Conservation (phyloP, 2,797 vertebrate species). For the Margarornis squamiger region DNA sequence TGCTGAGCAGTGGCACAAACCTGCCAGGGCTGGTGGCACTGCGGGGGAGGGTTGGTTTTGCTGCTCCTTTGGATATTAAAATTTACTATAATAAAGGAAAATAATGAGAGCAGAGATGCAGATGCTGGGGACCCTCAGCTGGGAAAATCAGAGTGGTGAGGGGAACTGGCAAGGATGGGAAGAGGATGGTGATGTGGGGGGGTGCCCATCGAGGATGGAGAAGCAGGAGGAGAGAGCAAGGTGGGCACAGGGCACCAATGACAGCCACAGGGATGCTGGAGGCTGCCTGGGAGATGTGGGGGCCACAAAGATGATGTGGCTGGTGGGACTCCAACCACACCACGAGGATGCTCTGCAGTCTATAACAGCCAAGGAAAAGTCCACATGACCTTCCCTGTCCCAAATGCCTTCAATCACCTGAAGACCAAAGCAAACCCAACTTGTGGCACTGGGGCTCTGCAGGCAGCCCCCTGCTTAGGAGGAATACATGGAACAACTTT, state of each 20-base stretch:
- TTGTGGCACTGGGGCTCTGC: neutral
- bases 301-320: neutral
- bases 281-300: neutral
- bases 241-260: neutral
- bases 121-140: neutral
- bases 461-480: neutral
- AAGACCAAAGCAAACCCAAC: neutral
- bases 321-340: neutral
- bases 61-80: neutral
- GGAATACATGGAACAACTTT: rapidly evolving
- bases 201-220: neutral
- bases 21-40: rapidly evolving
- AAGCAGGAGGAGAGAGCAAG: neutral
- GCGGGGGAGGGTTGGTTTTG: no score
- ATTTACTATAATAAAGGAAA: neutral
- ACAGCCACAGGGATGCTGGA: neutral
- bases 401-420: rapidly evolving
- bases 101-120: neutral
- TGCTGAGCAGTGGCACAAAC: neutral
- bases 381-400: neutral
- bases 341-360: neutral
- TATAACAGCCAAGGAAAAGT: rapidly evolving
- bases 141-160: neutral
- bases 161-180: neutral
- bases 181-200: rapidly evolving